Evolutionary conservation across 2,113 vertebrate species (phyloP), one percentile per base, ranked within the genome.

Genomic region (Trichomycterus rosablanca): DNA sequence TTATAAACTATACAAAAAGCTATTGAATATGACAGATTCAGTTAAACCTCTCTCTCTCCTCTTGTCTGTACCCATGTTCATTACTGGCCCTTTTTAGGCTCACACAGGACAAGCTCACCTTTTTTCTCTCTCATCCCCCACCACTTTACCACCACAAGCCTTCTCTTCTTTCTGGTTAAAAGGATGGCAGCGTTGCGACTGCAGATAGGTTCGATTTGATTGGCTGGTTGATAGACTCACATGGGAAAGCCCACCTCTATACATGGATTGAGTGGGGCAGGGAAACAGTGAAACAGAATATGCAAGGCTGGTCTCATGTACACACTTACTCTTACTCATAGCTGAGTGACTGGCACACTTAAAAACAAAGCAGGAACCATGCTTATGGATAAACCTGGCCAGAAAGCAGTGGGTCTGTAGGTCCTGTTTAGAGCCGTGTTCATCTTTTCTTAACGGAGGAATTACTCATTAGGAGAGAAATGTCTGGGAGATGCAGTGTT

Each of bases 401-500:
- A 39, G 51, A 52, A 57, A 52, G 52, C 28, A 50, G 48, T 34
- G 40, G 55, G 43, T 23, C 20, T 49, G 14, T 66, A 40, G 39
- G 37, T 71, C 44, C 45, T 44, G 15, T 15, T 10, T n/a, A 8
- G 62, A 45, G 20, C 44, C n/a, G 34, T 4, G 11, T 23, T 20
- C 22, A n/a, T 5, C 34, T 35, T 2, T 52, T 46, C 15, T 12
- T 34, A 18, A 35, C 60, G 53, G 56, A 22, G 57, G 66, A 50
- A 49, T 48, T 50, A 35, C 15, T 52, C 15, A 53, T n/a, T n/a
- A 53, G 55, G 40, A 59, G 51, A 59, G 86, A 79, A 73, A 98
- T 97, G 94, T 90, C 93, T 0, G 91, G 92, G 80, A 83, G 93
- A 64, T 92, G 89, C 79, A 89, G 73, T 69, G 59, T 90, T 58